Evolutionary conservation across 1,140 invertebrate species (phyloP), one percentile per base, ranked within the genome.

Genomic region (Dryas iulia): DNA sequence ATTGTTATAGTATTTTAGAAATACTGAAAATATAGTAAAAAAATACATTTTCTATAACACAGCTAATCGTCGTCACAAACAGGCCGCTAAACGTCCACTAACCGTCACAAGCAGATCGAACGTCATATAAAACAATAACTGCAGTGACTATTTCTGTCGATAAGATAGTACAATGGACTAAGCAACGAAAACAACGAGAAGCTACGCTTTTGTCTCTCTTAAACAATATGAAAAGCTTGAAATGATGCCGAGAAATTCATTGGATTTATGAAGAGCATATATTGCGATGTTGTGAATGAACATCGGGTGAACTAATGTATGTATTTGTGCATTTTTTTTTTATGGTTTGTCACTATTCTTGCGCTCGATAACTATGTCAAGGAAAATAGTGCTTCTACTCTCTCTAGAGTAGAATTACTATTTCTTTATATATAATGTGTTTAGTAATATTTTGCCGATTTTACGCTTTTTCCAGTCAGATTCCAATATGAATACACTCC

Each of bases 211-310:
- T 76, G 74, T 76, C 59, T 70, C 61, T 62, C 47, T 67, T 54
- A 72, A 71, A 76, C 74, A 76, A 76, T 73, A 64, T 68, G 67
- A 72, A 73, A 76, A 70, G 71, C 67, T 28, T 71, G 63, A 70
- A 71, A 65, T 67, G 62, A 67, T 57, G 39, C 54, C 65, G 53
- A 66, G 59, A 71, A 47, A 59, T 57, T 66, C 60, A 58, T 67
- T 33, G 56, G 67, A 69, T 69, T 69, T 69, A 59, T 69, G 60
- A 69, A 69, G 56, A 61, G 63, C 60, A 69, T 61, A 69, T 63
- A 69, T 69, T 69, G 67, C 64, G n/a, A 64, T 69, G 39, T 53
- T 35, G 59, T 59, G 63, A 66, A 66, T 65, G 64, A 58, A 66
- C 12, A 59, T 33, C 25, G 57, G 28, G 39, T 31, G n/a, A n/a